Base-by-base conservation (phyloP, 2,888 invertebrate genomes). In the Nymphalis urticae region DNA sequence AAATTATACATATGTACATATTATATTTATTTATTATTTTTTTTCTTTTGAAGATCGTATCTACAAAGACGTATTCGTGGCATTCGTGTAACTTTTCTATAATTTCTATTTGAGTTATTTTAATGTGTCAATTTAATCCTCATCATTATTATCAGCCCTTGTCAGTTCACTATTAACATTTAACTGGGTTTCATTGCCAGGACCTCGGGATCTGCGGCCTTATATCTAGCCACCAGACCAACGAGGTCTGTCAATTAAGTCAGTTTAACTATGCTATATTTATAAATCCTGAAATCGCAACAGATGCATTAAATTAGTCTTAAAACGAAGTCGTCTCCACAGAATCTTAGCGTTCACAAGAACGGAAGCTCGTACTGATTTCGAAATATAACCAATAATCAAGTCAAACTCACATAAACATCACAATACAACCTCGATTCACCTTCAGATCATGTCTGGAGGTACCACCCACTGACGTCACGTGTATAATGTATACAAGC, bases 341-440 rank as follows among this genome's bases (percentile, higher is more conserved):
- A 75, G 65, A 75, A 67, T 47, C 8, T 7, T 64, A 78, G 8
- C 79, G 8, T 19, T 24, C 42, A 66, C 69, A 71, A 51, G 73
- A 82, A 83, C 83, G 84, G 85, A 85, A 85, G 84, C 83, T 75
- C 65, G 72, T 72, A 73, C 77, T 80, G 82, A 81, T 81, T 82
- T 81, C 76, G 79, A 76, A 77, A 75, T 77, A 78, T 79, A 82
- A 77, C 82, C 79, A 73, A 78, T 81, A 84, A 85, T 85, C 83
- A 82, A 73, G 74, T 66, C 32, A 36, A 58, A 66, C 72, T 63
- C 73, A 69, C 76, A 73, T 36, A 58, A 58, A 58, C 56, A 58
- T 36, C 74, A 75, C 70, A 69, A 27, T 27, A 71, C 62, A 63
- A 64, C 68, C 65, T 73, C 63, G 69, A 51, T 64, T 61, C 54